Evolutionary conservation across 2,888 invertebrate species (phyloP), one percentile per base, ranked within the genome.

Genomic region (Synanthedon tipuliformis): DNA sequence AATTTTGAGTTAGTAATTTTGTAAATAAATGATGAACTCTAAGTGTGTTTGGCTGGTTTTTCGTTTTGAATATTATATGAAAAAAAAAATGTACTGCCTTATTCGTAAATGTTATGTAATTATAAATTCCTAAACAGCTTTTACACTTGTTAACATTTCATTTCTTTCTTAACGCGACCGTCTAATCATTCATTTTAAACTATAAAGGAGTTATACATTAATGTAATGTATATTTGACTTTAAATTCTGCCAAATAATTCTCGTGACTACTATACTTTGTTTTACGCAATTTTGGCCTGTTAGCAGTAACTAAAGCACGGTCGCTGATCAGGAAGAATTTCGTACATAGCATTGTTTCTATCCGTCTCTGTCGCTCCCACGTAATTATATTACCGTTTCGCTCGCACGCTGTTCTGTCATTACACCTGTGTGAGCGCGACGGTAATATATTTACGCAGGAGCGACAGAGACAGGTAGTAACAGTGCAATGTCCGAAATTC

Each of bases 21-120:
- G 54, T 58, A 53, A 55, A 49, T 55, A 50, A 50, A 45, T 49
- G 15, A 40, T 49, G 16, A 16, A 18, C 13, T 49, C 13, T 18
- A 18, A 18, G 18, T 16, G 13, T 16, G 16, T 23, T 18, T 59
- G 59, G 60, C 56, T 51, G 59, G 59, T 52, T 34, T 57, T 64
- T 59, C 55, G 58, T 64, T 69, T 65, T 56, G 57, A 61, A 62
- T 59, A 58, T 61, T 55, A 50, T 50, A 50, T 34, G 7, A 13
- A 59, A 66, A 23, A 23, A 61, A 61, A 56, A 55, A 62, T 51
- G n/a, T 71, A 73, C 74, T 75, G 75, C 74, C 74, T 75, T 75
- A 75, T 67, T 68, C 67, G 61, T 71, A 65, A 58, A 65, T 61
- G 62, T 66, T 66, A 66, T 66, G 64, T 68, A 59, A 60, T 61